Evolutionary conservation across 1,140 invertebrate species (phyloP).

Genomic region (Pararge aegeria): DNA sequence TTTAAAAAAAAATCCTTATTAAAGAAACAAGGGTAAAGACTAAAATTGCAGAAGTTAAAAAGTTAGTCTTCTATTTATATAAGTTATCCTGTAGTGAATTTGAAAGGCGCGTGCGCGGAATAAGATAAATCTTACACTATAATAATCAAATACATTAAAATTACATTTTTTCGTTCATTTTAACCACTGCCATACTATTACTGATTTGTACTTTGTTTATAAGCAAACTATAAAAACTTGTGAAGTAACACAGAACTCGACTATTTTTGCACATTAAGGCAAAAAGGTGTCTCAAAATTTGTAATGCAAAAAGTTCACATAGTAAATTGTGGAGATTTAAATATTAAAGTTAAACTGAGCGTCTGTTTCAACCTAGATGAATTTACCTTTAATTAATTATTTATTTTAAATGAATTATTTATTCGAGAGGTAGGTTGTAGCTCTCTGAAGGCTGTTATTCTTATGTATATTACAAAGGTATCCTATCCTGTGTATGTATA

Average conservation of each 20-base stretch:
- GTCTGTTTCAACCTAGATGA: background rate
- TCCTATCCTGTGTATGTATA: too few species aligned
- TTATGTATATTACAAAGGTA: too few species aligned
- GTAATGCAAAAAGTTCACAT: background rate
- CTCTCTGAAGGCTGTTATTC: too few species aligned
- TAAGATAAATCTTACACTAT: constrained; percentile 58
- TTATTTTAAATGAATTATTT: too few species aligned
- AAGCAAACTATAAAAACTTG: constrained; percentile 38
- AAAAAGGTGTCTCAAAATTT: background rate
- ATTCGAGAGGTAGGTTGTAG: too few species aligned
- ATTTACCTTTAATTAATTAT: background rate
- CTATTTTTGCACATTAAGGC: constrained; percentile 16
- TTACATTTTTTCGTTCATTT: constrained; percentile 34
- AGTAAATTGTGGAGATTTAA: background rate
- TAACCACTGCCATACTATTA: constrained; percentile 40
- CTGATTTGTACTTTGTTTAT: constrained; percentile 69
- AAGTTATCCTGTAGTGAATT: constrained; percentile 1
- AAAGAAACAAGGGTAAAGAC: too few species aligned
- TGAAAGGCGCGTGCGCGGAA: constrained; percentile 14
- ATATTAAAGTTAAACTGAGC: background rate
- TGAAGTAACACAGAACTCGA: constrained; percentile 24
- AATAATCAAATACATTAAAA: constrained; percentile 41
- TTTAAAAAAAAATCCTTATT: too few species aligned
- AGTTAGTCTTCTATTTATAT: background rate
- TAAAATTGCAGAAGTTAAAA: background rate